Evolutionary conservation across 2,113 vertebrate species (phyloP).

Genomic region (Lasiurus borealis): DNA sequence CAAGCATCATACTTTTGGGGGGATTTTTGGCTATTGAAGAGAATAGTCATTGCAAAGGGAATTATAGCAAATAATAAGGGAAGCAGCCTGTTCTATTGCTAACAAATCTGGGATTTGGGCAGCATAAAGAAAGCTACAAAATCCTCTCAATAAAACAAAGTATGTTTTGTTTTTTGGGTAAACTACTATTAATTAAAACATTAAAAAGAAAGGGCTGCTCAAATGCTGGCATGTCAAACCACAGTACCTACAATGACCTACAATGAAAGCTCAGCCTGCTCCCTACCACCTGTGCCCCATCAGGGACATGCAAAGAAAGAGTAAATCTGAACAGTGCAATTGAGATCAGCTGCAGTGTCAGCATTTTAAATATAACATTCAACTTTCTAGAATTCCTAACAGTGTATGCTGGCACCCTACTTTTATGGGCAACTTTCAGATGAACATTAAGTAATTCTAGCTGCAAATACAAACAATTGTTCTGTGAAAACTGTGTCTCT

Average conservation of each 20-base stretch:
- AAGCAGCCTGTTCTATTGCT: neutral
- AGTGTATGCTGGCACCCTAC: neutral
- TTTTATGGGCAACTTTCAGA: neutral
- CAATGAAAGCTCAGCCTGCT: neutral
- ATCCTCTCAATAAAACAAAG: constrained; percentile 21
- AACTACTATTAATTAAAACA: constrained; percentile 44
- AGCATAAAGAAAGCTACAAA: neutral
- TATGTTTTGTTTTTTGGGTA: constrained; percentile 22
- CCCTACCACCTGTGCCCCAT: neutral
- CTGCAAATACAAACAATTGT: neutral
- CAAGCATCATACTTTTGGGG: neutral
- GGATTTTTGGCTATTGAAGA: neutral
- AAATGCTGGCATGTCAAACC: neutral
- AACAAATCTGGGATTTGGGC: neutral
- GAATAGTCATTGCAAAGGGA: neutral
- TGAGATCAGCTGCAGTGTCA: neutral
- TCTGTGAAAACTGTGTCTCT: neutral
- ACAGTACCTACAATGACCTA: too few relatives aligned
- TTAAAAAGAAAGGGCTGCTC: neutral
- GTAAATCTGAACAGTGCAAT: neutral
- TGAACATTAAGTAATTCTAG: neutral
- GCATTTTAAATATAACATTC: neutral
- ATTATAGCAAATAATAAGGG: too few relatives aligned
- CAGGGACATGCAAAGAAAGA: neutral
- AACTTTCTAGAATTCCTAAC: neutral